Percentiles rank a stretch among this genome's conserved stretches.
Conservation (phyloP, 2,797 vertebrate species). For the Sarcophilus harrisii region DNA sequence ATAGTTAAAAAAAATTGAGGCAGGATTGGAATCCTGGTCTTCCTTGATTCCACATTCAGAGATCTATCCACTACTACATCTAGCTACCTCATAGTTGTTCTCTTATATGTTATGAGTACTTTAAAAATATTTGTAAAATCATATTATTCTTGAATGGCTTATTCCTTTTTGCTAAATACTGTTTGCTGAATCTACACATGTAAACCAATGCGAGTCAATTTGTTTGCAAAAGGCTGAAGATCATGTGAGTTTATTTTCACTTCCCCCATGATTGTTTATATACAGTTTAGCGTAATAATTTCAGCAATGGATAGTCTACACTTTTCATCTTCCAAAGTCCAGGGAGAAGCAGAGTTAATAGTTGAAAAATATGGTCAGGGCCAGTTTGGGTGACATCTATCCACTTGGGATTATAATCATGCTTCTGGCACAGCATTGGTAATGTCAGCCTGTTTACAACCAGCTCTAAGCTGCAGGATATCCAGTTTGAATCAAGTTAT, state of each 20-base stretch:
- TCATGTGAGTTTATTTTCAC: background rate
- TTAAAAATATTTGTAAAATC: background rate
- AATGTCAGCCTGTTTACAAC: background rate
- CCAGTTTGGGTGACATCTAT: background rate
- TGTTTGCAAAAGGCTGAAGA: background rate
- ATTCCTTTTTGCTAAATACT: background rate
- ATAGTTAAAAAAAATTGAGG: background rate
- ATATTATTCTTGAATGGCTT: background rate
- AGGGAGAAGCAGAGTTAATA: background rate
- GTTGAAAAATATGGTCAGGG: constrained; percentile 10
- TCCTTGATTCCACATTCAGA: background rate
- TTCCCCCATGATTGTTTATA: background rate
- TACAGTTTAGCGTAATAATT: background rate
- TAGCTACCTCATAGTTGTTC: too few relatives aligned
- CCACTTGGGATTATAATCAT: constrained; percentile 16
- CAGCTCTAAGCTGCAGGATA: background rate
- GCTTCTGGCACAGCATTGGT: background rate
- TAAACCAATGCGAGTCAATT: background rate
- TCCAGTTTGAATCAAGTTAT: constrained; percentile 18
- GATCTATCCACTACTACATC: background rate
- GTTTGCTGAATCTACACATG: background rate
- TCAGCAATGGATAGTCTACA: background rate
- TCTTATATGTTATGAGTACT: background rate
- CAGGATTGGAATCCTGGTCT: background rate
- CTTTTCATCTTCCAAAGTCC: background rate